Percentiles rank a stretch among this genome's conserved stretches.
phyloP scores from a whole-genome alignment of 2,113 vertebrate genomes.

The Todiramphus chloris region DNA sequence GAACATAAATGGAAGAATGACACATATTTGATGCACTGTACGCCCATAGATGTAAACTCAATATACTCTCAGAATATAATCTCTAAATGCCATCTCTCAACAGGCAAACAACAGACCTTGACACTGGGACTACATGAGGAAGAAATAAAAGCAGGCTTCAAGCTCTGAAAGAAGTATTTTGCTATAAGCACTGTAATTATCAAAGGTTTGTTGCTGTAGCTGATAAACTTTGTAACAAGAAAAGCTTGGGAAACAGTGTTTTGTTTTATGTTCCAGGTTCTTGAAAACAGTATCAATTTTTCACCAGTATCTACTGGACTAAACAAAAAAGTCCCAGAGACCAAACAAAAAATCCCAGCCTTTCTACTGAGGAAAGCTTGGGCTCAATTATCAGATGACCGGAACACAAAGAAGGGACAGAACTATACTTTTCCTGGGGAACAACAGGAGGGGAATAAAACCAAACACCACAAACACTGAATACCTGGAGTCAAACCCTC shows the following conservation, averaged over 20 bases:
- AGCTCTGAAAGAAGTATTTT: neutral
- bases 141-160: neutral
- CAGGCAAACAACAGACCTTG: neutral
- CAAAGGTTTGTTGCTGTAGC: neutral
- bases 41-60: neutral
- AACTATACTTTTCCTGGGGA: neutral
- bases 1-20: neutral
- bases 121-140: neutral
- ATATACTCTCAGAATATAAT: neutral
- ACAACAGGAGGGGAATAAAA: neutral
- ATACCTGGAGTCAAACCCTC: neutral
- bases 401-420: neutral
- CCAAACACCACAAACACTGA: neutral
- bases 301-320: neutral
- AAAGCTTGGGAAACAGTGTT: neutral
- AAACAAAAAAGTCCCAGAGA: neutral
- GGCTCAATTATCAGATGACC: neutral
- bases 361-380: neutral
- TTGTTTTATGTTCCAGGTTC: neutral
- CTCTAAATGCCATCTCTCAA: neutral
- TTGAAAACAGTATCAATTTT: neutral
- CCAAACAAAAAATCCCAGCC: neutral
- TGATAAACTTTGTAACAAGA: neutral
- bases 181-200: neutral
- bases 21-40: neutral